Base-by-base conservation (phyloP, 2,113 vertebrate species). In the Tapirus terrestris region DNA sequence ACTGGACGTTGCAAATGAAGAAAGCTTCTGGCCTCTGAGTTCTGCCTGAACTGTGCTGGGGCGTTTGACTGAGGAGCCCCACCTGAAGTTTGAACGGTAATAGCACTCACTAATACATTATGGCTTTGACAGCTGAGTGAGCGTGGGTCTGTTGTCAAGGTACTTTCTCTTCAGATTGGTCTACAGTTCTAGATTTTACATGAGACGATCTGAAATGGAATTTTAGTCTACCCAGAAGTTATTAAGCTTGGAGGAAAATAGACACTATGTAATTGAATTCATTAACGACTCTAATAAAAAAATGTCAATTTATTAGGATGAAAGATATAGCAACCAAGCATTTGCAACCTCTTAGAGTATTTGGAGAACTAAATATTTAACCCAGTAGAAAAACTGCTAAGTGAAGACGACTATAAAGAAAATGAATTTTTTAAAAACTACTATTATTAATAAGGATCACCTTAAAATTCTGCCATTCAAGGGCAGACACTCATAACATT, bases 1-100 rank as follows among this genome's bases (percentile, higher is more conserved):
- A 53, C 10, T 1, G 8, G 21, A 13, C 39, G 11, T 45, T 76
- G 33, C 20, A 21, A 20, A 39, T 36, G 8, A 12, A 9, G 25
- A 72, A 23, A 51, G 0, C 12, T 36, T 18, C 7, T 5, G 17
- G 9, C 3, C 4, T 3, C 36, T 53, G 36, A 58, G 9, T 10
- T 51, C 27, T 61, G 6, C 60, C 14, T 56, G 17, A 65, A 14
- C 39, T 21, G 25, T 6, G 61, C 12, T 63, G 21, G 39, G 4
- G 3, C 7, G 4, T 6, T 1, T 12, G 13, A 39, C 7, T 43
- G 21, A 13, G 61, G 33, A 16, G 3, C 9, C 21, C 23, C 27
- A 20, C 48, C 11, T 45, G 21, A 29, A 20, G 29, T 8, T 56
- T 16, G 18, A 13, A 39, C 8, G 48, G 5, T 58, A 63, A 29